Evolutionary conservation across 2,888 invertebrate species (phyloP).

Genomic region (Hyles lineata): DNA sequence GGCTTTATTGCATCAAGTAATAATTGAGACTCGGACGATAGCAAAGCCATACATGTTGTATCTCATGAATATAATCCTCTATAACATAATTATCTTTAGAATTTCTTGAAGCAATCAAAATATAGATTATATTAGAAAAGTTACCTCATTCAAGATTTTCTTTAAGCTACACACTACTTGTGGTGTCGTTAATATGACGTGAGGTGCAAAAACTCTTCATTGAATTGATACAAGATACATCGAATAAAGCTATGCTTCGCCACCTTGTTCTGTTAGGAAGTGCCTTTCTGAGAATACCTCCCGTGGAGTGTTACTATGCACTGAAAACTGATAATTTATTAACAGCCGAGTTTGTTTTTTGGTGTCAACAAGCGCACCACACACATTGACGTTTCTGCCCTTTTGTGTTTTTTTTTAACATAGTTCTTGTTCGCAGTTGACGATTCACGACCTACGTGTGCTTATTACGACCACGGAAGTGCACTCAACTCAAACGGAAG

Average conservation of each 20-base stretch:
- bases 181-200: neutral
- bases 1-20: too few species aligned
- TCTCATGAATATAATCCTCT: too few species aligned
- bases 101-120: too few species aligned
- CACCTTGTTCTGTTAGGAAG: slow-evolving; percentile 54
- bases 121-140: too few species aligned
- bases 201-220: slow-evolving; percentile 41
- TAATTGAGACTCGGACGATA: too few species aligned
- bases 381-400: slow-evolving; percentile 51
- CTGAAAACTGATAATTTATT: slow-evolving; percentile 49
- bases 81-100: too few species aligned
- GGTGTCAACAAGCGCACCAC: slow-evolving; percentile 49
- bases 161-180: neutral
- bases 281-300: slow-evolving; percentile 68
- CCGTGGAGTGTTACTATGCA: slow-evolving; percentile 61
- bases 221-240: slow-evolving; percentile 59
- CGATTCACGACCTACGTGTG: too few species aligned
- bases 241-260: slow-evolving; percentile 54
- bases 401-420: neutral
- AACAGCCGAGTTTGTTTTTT: slow-evolving; percentile 37
- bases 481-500: too few species aligned
- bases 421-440: neutral
- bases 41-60: too few species aligned
- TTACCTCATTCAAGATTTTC: too few species aligned
- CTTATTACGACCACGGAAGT: too few species aligned